phyloP scores from a whole-genome alignment of 1,140 invertebrate genomes.

The Cydia fagiglandana region DNA sequence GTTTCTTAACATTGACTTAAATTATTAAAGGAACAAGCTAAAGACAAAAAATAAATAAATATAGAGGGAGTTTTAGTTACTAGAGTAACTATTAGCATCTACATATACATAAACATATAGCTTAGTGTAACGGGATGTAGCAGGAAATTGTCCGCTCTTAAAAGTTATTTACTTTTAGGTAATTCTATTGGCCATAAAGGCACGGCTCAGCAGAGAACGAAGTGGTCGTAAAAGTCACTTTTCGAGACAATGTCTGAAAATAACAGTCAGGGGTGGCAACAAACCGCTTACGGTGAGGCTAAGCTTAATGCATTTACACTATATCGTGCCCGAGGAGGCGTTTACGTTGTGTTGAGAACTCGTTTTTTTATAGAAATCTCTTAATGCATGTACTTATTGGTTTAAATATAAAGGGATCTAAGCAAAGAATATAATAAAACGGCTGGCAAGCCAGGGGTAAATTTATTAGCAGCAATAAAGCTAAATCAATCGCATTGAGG shows the following conservation, averaged over 20 bases:
- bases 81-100: too few relatives aligned
- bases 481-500: conserved; percentile 63
- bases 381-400: neutral
- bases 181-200: conserved; percentile 45
- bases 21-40: too few relatives aligned
- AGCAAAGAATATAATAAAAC: conserved; percentile 38
- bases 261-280: conserved; percentile 34
- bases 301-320: conserved; percentile 16
- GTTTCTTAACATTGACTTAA: too few relatives aligned
- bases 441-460: conserved; percentile 43
- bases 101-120: neutral
- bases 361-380: conserved; percentile 22
- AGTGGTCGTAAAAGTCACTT: conserved; percentile 47
- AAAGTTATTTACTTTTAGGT: conserved; percentile 47
- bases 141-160: conserved; percentile 35
- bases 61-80: neutral
- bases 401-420: conserved; percentile 14
- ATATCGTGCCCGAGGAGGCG: conserved; percentile 22
- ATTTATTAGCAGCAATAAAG: conserved; percentile 69
- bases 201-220: conserved; percentile 39
- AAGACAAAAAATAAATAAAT: neutral
- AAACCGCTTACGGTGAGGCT: conserved; percentile 24
- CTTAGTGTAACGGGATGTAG: neutral
- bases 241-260: conserved; percentile 37
- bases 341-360: neutral